phyloP scores from a whole-genome alignment of 2,797 vertebrate genomes.

The Lacerta agilis region DNA sequence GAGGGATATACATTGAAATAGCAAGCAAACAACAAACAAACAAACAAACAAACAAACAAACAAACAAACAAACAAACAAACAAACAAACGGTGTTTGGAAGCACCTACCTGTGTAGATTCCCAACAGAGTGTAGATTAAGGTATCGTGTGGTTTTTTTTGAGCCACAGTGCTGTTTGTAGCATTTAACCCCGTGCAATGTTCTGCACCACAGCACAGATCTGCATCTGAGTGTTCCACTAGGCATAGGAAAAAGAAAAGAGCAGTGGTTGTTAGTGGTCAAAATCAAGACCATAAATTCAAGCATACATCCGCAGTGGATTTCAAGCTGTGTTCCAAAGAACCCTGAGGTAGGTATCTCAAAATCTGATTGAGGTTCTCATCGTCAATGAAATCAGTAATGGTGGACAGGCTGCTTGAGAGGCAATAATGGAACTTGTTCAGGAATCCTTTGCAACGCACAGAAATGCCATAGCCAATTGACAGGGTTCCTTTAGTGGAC shows the following conservation, averaged over 20 bases:
- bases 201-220: conserved; percentile 69
- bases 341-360: background rate
- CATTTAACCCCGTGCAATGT: conserved; percentile 53
- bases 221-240: conserved; percentile 53
- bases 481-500: background rate
- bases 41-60: too few species aligned
- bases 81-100: background rate
- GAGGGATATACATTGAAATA: too few species aligned
- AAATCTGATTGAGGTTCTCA: background rate
- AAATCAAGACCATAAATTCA: background rate
- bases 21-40: too few species aligned
- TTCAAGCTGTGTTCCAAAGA: background rate
- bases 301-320: background rate
- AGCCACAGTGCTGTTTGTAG: conserved; percentile 10
- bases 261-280: conserved; percentile 18
- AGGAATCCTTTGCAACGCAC: background rate
- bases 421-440: background rate
- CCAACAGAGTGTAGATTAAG: conserved; percentile 73
- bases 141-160: conserved; percentile 39
- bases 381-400: background rate
- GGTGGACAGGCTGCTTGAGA: background rate
- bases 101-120: conserved; percentile 73
- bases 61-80: too few species aligned
- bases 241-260: conserved; percentile 26
- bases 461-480: background rate